Base-by-base conservation (phyloP, 2,797 vertebrate species). In the Aselliscus stoliczkanus region DNA sequence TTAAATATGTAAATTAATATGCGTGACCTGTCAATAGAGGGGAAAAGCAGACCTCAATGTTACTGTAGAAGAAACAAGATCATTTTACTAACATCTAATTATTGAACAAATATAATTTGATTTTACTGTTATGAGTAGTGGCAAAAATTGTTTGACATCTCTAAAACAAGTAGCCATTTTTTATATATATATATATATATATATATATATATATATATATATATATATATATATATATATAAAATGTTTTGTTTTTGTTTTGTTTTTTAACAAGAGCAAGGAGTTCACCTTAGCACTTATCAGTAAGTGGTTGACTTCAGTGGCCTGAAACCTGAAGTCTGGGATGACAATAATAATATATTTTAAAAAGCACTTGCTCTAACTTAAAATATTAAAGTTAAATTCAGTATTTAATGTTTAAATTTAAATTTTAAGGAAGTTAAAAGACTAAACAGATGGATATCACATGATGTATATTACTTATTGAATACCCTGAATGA, bases 271-370 rank as follows among this genome's bases (percentile, higher is more conserved):
- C 39, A 65, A 93, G 90, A 90, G 7, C 31, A 93, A 76, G 5
- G 23, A 86, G 37, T 77, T 27, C 15, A 79, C 18, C 52, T 82
- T 17, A 76, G 13, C 18, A 93, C 29, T 92, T 84, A 90, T 70
- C 20, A 92, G 25, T 39, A 62, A 60, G 13, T 60, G 37, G 13
- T 82, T 92, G 34, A 65, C 67, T 69, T 95, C 17, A 34, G 37
- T 83, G 25, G 15, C 88, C 60, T 76, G 20, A 94, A 92, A 93
- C 77, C 58, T 95, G 15, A 90, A 92, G 70, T 83, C 60, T 94
- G 1, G 92, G 29, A 72, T 70, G 79, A 75, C 29, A 10, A 58
- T 75, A 89, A 23, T 65, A 70, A 90, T 69, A 89, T 56, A 81
- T 34, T 93, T n/a, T 96, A 87, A 39, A 17, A 42, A 72, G 11